phyloP scores from a whole-genome alignment of 2,113 vertebrate species.

The Thalassoma bifasciatum region DNA sequence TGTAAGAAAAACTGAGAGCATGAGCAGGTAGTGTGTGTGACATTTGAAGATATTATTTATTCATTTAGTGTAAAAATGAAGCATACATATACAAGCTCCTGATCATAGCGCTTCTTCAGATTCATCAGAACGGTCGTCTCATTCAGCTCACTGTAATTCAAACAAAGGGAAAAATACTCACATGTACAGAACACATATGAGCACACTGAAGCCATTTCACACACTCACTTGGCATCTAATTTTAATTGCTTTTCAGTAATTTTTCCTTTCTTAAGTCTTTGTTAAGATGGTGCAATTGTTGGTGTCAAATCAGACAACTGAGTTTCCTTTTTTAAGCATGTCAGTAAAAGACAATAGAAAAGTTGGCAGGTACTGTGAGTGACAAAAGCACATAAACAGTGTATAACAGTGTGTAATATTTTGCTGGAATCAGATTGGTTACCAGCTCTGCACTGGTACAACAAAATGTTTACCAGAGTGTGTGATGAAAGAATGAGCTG shows the following conservation, averaged over 20 bases:
- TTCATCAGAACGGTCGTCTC: constrained; percentile 91
- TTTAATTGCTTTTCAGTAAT: constrained; percentile 33
- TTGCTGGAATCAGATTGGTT: not conserved
- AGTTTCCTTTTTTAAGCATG: not conserved
- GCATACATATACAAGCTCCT: constrained; percentile 92
- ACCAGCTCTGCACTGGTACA: not conserved
- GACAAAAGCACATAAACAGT: not conserved
- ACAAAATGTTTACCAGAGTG: constrained; percentile 19
- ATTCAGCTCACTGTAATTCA: constrained; percentile 89
- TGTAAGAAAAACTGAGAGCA: not conserved
- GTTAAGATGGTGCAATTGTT: not conserved
- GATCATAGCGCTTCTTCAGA: constrained; percentile 91
- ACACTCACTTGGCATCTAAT: constrained; percentile 20
- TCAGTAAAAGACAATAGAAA: constrained; percentile 1
- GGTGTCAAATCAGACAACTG: constrained; percentile 10
- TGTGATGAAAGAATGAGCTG: constrained; percentile 20
- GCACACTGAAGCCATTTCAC: constrained; percentile 11
- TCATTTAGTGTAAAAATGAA: constrained; percentile 37
- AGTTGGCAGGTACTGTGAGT: not conserved
- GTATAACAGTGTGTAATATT: not conserved
- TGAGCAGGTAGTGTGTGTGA: not conserved
- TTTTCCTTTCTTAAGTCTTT: constrained; percentile 9
- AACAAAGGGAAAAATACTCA: constrained; percentile 37
- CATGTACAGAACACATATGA: constrained; percentile 34
- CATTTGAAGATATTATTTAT: constrained; percentile 24